phyloP scores from a whole-genome alignment of 2,113 vertebrate genomes.

The Zapornia atra region DNA sequence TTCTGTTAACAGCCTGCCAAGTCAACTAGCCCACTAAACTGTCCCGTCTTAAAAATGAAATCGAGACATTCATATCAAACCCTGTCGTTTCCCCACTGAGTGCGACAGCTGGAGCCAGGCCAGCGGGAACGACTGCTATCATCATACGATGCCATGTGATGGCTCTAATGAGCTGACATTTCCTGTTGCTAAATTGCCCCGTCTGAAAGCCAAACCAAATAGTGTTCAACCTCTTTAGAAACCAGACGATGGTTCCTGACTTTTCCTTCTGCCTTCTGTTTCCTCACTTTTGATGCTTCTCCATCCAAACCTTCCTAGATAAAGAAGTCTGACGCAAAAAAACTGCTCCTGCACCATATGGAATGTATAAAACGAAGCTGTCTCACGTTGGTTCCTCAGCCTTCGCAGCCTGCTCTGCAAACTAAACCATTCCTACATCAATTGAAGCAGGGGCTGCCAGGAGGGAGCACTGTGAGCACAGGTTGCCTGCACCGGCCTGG shows the following conservation, averaged over 20 bases:
- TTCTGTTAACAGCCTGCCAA: slow-evolving; percentile 72
- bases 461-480: fast-evolving
- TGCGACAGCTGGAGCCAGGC: slow-evolving; percentile 47
- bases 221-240: slow-evolving; percentile 53
- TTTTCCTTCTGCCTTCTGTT: slow-evolving; percentile 50
- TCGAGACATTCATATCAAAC: slow-evolving; percentile 50
- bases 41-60: slow-evolving; percentile 53
- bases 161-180: slow-evolving; percentile 78
- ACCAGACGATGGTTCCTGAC: slow-evolving; percentile 63
- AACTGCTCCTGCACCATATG: background rate
- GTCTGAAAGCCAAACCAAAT: slow-evolving; percentile 75
- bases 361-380: background rate
- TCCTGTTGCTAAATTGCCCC: slow-evolving; percentile 71
- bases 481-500: background rate
- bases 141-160: slow-evolving; percentile 47
- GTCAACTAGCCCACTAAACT: slow-evolving; percentile 56
- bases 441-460: fast-evolving
- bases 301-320: background rate
- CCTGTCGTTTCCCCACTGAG: slow-evolving; percentile 2
- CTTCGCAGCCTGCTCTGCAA: background rate
- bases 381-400: background rate
- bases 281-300: background rate
- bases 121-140: slow-evolving; percentile 54
- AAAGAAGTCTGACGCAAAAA: background rate
- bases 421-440: background rate